A percentile compares a stretch with the other conserved stretches of the same genome.
These are phyloP conservation scores for Agrilus biguttatus DNA, from an alignment of 2,888 invertebrate species.

Conservation along the genomic window DNA sequence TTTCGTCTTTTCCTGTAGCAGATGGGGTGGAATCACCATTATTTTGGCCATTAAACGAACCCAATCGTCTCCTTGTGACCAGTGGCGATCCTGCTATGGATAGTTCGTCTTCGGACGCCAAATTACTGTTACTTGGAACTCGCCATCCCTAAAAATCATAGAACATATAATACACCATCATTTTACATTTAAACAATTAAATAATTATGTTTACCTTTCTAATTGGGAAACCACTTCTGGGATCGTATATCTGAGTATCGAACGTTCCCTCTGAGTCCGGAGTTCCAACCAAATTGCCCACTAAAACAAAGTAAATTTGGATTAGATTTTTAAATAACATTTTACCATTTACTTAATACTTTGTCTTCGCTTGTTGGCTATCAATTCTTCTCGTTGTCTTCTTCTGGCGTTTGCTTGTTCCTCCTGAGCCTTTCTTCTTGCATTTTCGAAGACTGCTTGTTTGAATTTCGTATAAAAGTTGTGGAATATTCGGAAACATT, in stretches of 20 bases:
- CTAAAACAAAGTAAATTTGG: constrained; percentile 24
- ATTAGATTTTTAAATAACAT: not conserved
- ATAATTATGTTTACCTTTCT: constrained; percentile 18
- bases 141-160: constrained; percentile 17
- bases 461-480: constrained; percentile 79
- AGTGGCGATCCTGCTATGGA: constrained; percentile 51
- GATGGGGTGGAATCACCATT: constrained; percentile 17
- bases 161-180: too few relatives aligned
- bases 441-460: constrained; percentile 74
- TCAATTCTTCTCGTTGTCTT: constrained; percentile 58
- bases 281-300: constrained; percentile 52
- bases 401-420: constrained; percentile 71
- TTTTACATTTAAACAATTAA: not conserved
- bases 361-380: constrained; percentile 45
- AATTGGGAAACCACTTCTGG: constrained; percentile 48
- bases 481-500: constrained; percentile 82
- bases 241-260: constrained; percentile 65
- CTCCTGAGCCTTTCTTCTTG: constrained; percentile 65
- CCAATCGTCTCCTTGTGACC: constrained; percentile 47
- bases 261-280: constrained; percentile 59
- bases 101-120: constrained; percentile 47
- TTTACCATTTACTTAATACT: constrained; percentile 27
- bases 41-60: constrained; percentile 44
- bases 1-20: constrained; percentile 31
- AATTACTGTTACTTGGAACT: constrained; percentile 31